phyloP scores from a whole-genome alignment of 2,797 vertebrate genomes.

The Hypotaenidia philippensis region DNA sequence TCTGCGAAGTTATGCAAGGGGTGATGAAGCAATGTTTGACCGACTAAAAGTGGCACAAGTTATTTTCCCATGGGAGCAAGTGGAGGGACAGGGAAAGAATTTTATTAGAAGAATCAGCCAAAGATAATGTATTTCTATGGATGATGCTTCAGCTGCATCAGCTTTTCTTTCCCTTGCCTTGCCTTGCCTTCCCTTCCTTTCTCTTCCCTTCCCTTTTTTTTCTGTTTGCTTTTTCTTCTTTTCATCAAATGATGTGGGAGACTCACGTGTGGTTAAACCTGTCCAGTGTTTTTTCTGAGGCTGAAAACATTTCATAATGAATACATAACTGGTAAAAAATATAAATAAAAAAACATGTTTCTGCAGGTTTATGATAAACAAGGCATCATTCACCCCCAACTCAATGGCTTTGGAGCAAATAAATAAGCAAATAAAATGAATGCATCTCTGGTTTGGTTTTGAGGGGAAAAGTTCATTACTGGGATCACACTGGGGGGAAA shows the following conservation, averaged over 20 bases:
- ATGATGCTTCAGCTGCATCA: neutral
- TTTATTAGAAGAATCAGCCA: neutral
- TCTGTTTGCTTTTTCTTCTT: neutral
- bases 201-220: fast-evolving
- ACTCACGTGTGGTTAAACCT: neutral
- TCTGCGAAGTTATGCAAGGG: neutral
- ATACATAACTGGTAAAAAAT: neutral
- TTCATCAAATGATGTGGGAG: neutral
- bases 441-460: conserved; percentile 9
- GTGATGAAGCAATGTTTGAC: neutral
- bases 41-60: neutral
- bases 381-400: neutral
- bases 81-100: neutral
- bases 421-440: conserved; percentile 44
- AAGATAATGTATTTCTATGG: neutral
- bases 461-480: conserved; percentile 43
- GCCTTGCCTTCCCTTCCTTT: too few relatives aligned
- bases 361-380: conserved; percentile 12
- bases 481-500: neutral
- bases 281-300: neutral
- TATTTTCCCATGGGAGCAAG: conserved; percentile 19
- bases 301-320: neutral
- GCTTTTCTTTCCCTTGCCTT: neutral
- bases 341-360: neutral
- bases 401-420: neutral